Conservation (phyloP, 2,888 invertebrate species). For the Sepioteuthis lessoniana region DNA sequence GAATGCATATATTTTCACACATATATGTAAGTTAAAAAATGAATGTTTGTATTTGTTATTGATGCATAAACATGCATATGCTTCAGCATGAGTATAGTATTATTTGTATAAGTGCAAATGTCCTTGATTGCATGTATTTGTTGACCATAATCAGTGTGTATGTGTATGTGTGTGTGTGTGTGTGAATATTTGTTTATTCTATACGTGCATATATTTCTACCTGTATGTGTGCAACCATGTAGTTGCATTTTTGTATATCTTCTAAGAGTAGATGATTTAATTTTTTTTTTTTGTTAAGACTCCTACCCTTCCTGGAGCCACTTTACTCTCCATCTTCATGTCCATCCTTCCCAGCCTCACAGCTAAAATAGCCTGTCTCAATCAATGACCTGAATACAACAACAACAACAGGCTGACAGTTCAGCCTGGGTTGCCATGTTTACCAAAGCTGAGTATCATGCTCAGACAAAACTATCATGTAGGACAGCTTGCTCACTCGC, state of each 20-base stretch:
- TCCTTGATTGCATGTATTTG: background rate
- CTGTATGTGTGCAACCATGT: background rate
- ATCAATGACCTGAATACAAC: constrained; percentile 47
- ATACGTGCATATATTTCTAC: background rate
- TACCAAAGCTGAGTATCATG: constrained; percentile 44
- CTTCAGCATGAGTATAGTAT: background rate
- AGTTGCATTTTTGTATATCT: background rate
- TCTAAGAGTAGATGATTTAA: background rate
- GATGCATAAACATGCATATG: background rate
- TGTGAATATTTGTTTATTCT: background rate
- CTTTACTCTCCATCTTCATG: background rate
- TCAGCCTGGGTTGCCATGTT: constrained; percentile 47
- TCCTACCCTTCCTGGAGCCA: background rate
- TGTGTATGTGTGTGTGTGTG: background rate
- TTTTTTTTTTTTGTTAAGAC: background rate
- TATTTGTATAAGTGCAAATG: background rate
- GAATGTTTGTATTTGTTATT: background rate
- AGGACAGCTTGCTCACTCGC: constrained; percentile 33
- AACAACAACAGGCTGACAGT: constrained; percentile 39
- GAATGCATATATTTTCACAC: background rate
- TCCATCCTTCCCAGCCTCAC: background rate
- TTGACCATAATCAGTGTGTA: background rate
- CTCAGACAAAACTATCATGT: constrained; percentile 33
- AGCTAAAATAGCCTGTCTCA: constrained; percentile 42
- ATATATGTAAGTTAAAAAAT: too few species aligned